Evolutionary conservation across 2,797 vertebrate species (phyloP), one percentile per base, ranked within the genome.

Genomic region (Kryptolebias ocellatus): DNA sequence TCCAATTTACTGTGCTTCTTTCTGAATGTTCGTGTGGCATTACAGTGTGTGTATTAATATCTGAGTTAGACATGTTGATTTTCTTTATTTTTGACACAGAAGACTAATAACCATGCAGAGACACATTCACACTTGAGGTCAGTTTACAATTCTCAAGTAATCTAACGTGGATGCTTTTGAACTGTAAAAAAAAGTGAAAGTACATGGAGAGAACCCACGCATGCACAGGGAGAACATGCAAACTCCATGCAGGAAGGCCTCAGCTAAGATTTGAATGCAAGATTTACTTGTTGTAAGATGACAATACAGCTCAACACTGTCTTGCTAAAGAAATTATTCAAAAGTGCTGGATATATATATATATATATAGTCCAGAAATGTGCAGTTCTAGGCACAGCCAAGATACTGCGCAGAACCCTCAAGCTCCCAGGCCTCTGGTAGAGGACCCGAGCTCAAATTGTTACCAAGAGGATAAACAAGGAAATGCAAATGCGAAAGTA

Each of bases 1-100:
- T 56, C 47, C 60, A 64, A 10, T 20, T 51, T 60, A 67, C 68
- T 51, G 56, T 49, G 28, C 52, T 72, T 54, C 42, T 18, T 47
- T 20, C 16, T 39, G 14, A n/a, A 20, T 69, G 18, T 61, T 17
- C 68, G 11, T 60, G 57, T 76, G 20, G 18, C 4, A 27, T 39
- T 11, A 1, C 47, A 50, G 34, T 29, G 5, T 6, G 24, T 28
- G 34, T 47, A n/a, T 34, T 16, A 18, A 45, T 58, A 71, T 62
- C 42, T 53, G 46, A 45, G 34, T 44, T 31, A 52, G 47, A 11
- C 49, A 50, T 17, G 18, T 44, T 59, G 17, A 7, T 11, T 53
- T 18, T 46, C 20, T 4, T 12, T 12, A 12, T 49, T 12, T 44
- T 18, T 49, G n/a, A 60, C 20, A 46, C 39, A 42, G 10, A 42